These are phyloP conservation scores for Agraylea sexmaculata DNA, from an alignment of 1,140 invertebrate genomes.

Conservation along the genomic window DNA sequence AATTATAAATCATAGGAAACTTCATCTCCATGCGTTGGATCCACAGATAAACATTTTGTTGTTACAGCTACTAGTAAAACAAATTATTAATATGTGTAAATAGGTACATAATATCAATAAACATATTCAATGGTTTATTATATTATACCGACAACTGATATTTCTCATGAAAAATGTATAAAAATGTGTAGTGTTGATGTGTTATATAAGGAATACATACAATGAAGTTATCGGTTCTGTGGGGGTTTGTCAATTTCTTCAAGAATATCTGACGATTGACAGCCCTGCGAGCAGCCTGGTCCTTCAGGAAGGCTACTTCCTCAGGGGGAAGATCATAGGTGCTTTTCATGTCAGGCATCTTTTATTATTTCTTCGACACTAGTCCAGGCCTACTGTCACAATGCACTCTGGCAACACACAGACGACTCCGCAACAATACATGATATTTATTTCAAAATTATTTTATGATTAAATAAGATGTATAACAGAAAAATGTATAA, in stretches of 20 bases:
- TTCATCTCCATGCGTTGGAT: no score
- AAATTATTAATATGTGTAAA: no score
- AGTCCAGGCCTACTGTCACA: no score
- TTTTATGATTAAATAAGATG: no score
- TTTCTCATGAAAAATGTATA: no score
- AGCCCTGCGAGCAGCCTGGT: slow-evolving; percentile 42
- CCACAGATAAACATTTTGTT: slow-evolving; percentile 2
- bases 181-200: not conserved
- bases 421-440: no score
- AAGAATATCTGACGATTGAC: slow-evolving; percentile 51
- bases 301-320: slow-evolving; percentile 38
- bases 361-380: slow-evolving; percentile 5
- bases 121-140: not conserved
- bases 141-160: not conserved
- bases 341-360: slow-evolving; percentile 27
- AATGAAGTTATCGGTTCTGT: slow-evolving; percentile 29
- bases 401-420: no score
- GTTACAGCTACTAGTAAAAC: slow-evolving; percentile 2
- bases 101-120: not conserved
- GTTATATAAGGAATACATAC: not conserved
- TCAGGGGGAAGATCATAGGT: slow-evolving; percentile 33
- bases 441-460: no score
- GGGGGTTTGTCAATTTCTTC: slow-evolving; percentile 56
- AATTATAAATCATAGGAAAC: no score
- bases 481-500: no score